Conservation (phyloP, 2,113 vertebrate genomes). For the Polypterus bichir region DNA sequence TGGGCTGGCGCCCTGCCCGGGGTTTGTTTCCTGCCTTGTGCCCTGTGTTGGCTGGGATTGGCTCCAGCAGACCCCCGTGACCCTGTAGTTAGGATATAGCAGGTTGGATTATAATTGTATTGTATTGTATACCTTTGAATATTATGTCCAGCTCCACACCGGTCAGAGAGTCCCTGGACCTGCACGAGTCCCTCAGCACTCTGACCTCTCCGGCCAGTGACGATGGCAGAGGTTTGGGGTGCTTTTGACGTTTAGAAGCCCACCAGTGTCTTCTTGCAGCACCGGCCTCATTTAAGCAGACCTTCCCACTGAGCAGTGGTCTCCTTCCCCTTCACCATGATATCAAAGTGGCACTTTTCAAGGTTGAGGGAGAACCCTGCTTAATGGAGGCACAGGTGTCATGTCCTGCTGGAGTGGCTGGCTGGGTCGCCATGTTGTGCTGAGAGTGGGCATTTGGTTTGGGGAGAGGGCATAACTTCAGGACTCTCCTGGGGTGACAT, state of each 20-base stretch:
- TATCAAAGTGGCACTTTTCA: slow-evolving; percentile 76
- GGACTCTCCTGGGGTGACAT: slow-evolving; percentile 69
- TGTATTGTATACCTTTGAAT: slow-evolving; percentile 49
- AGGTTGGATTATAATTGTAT: no score
- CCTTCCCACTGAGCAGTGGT: slow-evolving; percentile 39
- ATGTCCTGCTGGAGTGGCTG: no score
- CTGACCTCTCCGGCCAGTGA: slow-evolving; percentile 64
- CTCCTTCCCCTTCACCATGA: slow-evolving; percentile 74
- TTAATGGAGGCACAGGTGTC: slow-evolving; percentile 70
- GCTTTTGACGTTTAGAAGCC: background rate
- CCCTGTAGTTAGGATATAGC: no score
- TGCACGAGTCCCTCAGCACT: slow-evolving; percentile 84
- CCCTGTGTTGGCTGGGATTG: no score
- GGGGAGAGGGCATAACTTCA: background rate
- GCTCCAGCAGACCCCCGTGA: no score
- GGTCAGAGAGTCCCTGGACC: slow-evolving; percentile 87
- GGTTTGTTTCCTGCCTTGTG: no score
- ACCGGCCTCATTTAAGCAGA: slow-evolving; percentile 63
- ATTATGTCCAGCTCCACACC: slow-evolving; percentile 92
- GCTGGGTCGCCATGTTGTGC: background rate
- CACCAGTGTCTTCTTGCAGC: slow-evolving; percentile 38
- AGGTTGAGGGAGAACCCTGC: slow-evolving; percentile 81
- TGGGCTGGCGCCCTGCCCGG: no score
- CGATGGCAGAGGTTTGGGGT: background rate
- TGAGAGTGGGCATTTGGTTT: background rate